Base-by-base conservation (phyloP, 1,140 invertebrate species). In the Hylaeus anthracinus region DNA sequence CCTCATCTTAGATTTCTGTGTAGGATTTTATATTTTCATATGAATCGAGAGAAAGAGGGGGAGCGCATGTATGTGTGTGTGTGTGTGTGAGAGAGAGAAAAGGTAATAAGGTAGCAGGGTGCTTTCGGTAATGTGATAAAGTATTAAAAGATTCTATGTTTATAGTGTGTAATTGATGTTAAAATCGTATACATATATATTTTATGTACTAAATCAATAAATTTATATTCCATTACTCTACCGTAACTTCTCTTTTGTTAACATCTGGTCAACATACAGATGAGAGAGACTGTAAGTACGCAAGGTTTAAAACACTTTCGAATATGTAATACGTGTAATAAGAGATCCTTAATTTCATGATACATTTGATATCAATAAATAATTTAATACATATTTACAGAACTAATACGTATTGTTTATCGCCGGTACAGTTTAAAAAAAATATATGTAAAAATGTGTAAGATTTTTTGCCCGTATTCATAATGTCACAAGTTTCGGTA, bases 11-110 rank as follows among this genome's bases (percentile, higher is more conserved):
- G 65, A 81, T 83, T 85, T 90, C 77, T 86, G 72, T 84, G 65
- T 85, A 88, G 82, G 76, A 79, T 90, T 86, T 90, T 87, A 63
- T 90, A 90, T 88, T 88, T 85, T 90, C 82, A 83, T 89, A 88
- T 67, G 41, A 82, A 61, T 55, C 6, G 5, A 71, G 12, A 56
- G 53, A 60, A 9, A 72, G 5, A n/a, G 37, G n/a, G 45, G 14
- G 15, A 43, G 45, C 48, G 26, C 26, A 26, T 26, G 26, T 26
- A 8, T 37, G 48, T 79, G 26, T 58, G 65, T 39, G 6, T 48
- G 74, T n/a, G n/a, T n/a, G n/a, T n/a, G n/a, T n/a, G 15, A 51
- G 26, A 72, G 12, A 63, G 51, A 10, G 39, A 63, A 65, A 41
- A 65, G 66, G 64, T 85, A 60, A 81, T 66, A 83, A 79, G 81